These are phyloP conservation scores for Ochotona princeps DNA, from an alignment of 2,113 vertebrate species.

Conservation along the genomic window DNA sequence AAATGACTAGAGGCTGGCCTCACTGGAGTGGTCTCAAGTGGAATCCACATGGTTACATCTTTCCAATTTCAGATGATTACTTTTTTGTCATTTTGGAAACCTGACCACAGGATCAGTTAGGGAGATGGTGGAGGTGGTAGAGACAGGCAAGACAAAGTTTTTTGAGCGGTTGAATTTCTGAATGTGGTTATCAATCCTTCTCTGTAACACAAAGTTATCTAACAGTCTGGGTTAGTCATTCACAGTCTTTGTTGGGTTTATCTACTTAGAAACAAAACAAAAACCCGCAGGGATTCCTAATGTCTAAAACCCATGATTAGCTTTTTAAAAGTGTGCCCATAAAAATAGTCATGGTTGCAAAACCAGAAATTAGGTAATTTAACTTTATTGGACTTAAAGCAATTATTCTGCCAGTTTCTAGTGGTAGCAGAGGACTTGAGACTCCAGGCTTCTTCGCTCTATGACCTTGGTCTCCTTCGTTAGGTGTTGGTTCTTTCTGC, in stretches of 20 bases:
- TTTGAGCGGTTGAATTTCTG: conserved; percentile 33
- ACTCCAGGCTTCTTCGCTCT: not conserved
- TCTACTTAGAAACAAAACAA: conserved; percentile 41
- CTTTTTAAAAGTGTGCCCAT: not conserved
- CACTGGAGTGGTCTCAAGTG: conserved; percentile 6
- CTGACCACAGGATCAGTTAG: conserved; percentile 42
- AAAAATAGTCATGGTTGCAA: not conserved
- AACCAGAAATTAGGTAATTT: not conserved
- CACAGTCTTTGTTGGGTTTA: not conserved
- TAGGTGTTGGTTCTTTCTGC: not conserved
- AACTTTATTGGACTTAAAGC: not conserved
- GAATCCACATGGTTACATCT: not conserved
- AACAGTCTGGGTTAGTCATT: not conserved
- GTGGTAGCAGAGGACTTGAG: not conserved
- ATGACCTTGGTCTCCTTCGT: not conserved
- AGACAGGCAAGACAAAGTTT: not conserved
- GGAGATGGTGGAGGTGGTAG: not conserved
- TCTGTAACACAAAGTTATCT: not conserved
- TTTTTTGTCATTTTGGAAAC: conserved; percentile 60
- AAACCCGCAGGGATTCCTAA: not conserved
- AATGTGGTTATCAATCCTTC: conserved; percentile 39
- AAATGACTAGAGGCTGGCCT: not conserved
- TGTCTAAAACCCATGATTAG: not conserved
- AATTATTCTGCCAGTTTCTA: not conserved
- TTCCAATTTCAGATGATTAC: conserved; percentile 57